Conservation (phyloP, 2,113 vertebrate species). For the Eolophus roseicapilla region DNA sequence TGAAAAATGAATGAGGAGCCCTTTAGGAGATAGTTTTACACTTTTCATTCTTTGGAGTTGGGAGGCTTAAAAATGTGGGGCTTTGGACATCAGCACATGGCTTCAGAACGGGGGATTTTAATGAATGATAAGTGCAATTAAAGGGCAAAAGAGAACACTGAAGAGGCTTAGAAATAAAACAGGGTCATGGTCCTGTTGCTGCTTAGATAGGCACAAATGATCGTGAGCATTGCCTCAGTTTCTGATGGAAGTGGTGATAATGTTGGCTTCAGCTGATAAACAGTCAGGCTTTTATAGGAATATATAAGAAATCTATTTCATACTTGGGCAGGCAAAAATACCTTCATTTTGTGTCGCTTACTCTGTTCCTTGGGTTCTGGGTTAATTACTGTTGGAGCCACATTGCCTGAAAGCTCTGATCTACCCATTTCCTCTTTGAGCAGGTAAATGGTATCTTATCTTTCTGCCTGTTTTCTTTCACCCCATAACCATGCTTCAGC, state of each 20-base stretch:
- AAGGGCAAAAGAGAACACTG: background rate
- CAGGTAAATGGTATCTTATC: background rate
- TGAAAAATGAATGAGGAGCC: constrained; percentile 13
- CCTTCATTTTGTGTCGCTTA: background rate
- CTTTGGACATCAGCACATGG: background rate
- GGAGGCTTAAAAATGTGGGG: background rate
- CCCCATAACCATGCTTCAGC: rapidly evolving
- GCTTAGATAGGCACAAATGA: background rate
- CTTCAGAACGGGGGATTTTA: background rate
- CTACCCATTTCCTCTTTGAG: background rate
- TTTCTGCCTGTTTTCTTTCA: background rate
- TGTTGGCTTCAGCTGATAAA: background rate
- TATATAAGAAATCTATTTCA: background rate
- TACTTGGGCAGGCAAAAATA: background rate
- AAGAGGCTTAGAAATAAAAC: background rate
- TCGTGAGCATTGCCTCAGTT: rapidly evolving
- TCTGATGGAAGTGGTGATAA: background rate
- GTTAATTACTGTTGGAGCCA: background rate
- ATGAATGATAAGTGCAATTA: background rate
- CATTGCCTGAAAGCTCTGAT: background rate
- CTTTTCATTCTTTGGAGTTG: background rate
- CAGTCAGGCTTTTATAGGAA: background rate
- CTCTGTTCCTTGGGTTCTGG: background rate
- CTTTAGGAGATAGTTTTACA: background rate
- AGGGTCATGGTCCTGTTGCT: background rate